Conservation (phyloP, 2,113 vertebrate species). For the Syngnathus floridae region DNA sequence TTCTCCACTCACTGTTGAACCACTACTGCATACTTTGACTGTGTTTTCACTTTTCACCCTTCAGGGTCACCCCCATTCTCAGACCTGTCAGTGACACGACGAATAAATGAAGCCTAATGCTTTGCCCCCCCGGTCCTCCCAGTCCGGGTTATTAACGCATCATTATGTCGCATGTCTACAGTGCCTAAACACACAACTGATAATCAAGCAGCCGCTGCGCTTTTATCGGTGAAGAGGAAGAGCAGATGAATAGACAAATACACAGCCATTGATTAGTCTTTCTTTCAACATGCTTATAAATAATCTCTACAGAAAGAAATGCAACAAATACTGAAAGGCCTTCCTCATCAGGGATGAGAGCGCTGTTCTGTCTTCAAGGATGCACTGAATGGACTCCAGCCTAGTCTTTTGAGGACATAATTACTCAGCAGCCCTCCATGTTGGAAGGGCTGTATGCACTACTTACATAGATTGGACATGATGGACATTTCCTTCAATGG, state of each 20-base stretch:
- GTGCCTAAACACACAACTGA: conserved; percentile 29
- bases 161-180: conserved; percentile 29
- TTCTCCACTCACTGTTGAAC: not conserved
- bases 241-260: conserved; percentile 33
- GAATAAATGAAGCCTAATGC: conserved; percentile 19
- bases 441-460: conserved; percentile 5
- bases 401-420: conserved; percentile 30
- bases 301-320: conserved; percentile 32
- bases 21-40: not conserved
- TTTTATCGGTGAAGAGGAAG: conserved; percentile 27
- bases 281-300: conserved; percentile 41
- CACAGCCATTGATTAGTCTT: conserved; percentile 28
- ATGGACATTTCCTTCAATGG: conserved; percentile 20
- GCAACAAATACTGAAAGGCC: conserved; percentile 21
- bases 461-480: not conserved
- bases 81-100: conserved; percentile 43
- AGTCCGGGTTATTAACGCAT: conserved; percentile 18
- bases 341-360: conserved; percentile 41
- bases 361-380: conserved; percentile 46
- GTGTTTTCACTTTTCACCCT: conserved; percentile 11
- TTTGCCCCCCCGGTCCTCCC: not conserved
- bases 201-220: conserved; percentile 23
- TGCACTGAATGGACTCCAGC: conserved; percentile 48
- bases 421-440: conserved; percentile 26
- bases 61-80: conserved; percentile 31